Percentiles rank a stretch among this genome's conserved stretches.
Evolutionary conservation across 1,140 invertebrate genomes (phyloP).

Genomic region (Drosophila nebulosa): DNA sequence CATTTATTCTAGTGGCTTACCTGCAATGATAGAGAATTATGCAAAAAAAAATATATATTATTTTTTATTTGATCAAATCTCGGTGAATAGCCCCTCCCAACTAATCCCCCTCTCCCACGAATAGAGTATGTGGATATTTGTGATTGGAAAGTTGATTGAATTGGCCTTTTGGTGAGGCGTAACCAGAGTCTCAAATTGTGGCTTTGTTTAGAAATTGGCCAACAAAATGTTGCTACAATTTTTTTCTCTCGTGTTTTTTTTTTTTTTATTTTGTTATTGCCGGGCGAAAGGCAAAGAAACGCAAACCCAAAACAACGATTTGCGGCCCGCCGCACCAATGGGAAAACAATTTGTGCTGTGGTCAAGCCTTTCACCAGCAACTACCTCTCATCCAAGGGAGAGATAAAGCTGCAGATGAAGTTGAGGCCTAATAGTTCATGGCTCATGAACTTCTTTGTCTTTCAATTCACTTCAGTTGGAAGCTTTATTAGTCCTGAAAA

Average conservation of each 20-base stretch:
- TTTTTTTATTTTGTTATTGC: not conserved
- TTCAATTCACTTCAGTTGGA: not conserved
- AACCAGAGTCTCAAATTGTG: not conserved
- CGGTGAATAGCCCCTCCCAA: no score
- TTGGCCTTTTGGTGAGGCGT: not conserved
- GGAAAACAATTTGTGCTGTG: constrained; percentile 43
- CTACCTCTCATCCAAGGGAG: constrained; percentile 9
- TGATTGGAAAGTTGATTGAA: constrained; percentile 24
- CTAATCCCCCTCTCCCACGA: no score
- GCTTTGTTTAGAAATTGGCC: constrained; percentile 18
- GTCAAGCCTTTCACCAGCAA: constrained; percentile 49
- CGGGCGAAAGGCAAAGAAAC: constrained; percentile 32
- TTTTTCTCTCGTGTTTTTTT: not conserved
- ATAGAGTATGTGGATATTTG: constrained; percentile 1
- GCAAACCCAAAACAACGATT: not conserved
- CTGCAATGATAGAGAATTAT: constrained; percentile 37
- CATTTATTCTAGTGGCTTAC: constrained; percentile 21
- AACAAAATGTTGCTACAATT: constrained; percentile 47
- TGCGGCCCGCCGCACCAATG: constrained; percentile 12
- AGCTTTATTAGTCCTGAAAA: constrained; percentile 3
- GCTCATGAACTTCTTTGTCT: constrained; percentile 33
- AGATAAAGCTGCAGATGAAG: constrained; percentile 5
- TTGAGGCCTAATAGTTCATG: constrained; percentile 23
- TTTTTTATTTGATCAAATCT: constrained; percentile 10
- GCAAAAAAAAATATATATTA: not conserved